Percentiles rank a stretch among this genome's conserved stretches.
Conservation (phyloP, 2,113 vertebrate genomes). For the Microcebus murinus region DNA sequence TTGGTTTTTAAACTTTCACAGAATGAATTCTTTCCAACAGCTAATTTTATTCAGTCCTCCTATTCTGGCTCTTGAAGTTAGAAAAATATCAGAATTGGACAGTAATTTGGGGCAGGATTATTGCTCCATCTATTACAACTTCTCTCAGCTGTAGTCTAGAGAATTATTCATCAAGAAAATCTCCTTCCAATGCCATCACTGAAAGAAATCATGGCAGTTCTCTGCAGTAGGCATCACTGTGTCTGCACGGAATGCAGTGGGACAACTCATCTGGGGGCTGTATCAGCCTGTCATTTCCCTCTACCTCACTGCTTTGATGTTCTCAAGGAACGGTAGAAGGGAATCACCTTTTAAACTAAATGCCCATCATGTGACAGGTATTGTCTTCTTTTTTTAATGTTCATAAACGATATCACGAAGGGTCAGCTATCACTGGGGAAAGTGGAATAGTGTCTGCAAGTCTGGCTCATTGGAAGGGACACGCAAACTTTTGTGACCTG, state of each 20-base stretch:
- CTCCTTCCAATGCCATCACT: background rate
- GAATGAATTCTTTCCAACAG: background rate
- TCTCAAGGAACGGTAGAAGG: background rate
- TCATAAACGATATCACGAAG: background rate
- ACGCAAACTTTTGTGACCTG: background rate
- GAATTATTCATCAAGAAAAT: background rate
- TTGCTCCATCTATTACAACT: background rate
- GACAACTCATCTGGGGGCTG: background rate
- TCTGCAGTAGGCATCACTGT: background rate
- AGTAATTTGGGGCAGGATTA: background rate
- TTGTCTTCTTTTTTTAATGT: background rate
- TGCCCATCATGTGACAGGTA: background rate
- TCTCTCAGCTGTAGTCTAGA: background rate
- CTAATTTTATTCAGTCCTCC: background rate
- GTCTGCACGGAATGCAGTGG: fast-evolving
- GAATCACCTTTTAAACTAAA: background rate
- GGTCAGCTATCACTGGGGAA: background rate
- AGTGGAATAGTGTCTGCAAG: background rate
- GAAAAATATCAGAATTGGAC: background rate
- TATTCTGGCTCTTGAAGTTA: background rate
- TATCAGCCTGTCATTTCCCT: background rate
- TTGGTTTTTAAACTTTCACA: background rate
- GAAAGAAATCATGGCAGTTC: background rate
- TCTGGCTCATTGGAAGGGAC: background rate
- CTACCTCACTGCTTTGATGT: background rate